Evolutionary conservation across 2,113 vertebrate genomes (phyloP), one percentile per base, ranked within the genome.

Genomic region (Myrmecophaga tridactyla): DNA sequence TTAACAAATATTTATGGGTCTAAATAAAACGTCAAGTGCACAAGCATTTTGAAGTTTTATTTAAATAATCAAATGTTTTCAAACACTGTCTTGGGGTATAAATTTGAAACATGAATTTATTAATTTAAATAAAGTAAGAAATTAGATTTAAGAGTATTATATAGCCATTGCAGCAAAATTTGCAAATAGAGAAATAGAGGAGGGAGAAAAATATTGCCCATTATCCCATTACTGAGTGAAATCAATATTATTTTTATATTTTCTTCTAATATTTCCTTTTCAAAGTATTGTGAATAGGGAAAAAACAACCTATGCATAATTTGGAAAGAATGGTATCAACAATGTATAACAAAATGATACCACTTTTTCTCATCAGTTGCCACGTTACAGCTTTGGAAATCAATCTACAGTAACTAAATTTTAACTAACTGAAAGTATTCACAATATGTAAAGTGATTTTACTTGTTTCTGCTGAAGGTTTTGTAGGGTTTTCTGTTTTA

Each of bases 81-180:
- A 84, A 80, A 34, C 21, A 67, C 87, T 77, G 11, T 77, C 41
- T 87, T 78, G 11, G 43, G 27, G 46, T 70, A 4, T 83, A 70
- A 94, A 62, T 87, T 95, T 82, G 60, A 95, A 95, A 84, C 89
- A 46, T 8, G 72, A 78, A 63, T 70, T 85, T 87, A 72, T 78
- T 92, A 70, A 81, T 60, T 93, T 87, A 89, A 96, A 82, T 82
- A 70, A 90, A 86, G 15, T 81, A 81, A 94, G 46, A 87, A 92
- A 65, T 72, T 88, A 86, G 9, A 82, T 92, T 76, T 92, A 86
- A 69, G 51, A 69, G 34, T 85, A 89, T n/a, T n/a, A 39, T 58
- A 39, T 56, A 92, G 65, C 36, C 36, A 39, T 78, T 86, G 29
- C 21, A 83, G 58, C 11, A 96, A 90, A 39, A 90, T 48, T 21